A percentile compares a stretch with the other conserved stretches of the same genome.
These are phyloP conservation scores for Mareca strepera DNA, from an alignment of 2,797 vertebrate species.

Conservation along the genomic window DNA sequence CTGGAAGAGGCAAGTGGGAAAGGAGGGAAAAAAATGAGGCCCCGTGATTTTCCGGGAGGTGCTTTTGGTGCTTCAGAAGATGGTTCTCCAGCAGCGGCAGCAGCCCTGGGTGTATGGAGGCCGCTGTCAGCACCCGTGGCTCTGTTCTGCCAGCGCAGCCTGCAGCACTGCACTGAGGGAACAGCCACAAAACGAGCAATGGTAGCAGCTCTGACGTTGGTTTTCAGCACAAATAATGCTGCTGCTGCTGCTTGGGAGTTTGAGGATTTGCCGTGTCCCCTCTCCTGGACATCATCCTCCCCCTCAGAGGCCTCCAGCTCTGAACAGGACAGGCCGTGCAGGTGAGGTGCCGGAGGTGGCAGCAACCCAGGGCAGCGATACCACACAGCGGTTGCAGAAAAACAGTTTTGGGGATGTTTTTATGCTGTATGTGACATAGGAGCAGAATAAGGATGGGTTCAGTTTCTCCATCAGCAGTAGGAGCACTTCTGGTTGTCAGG, in stretches of 20 bases:
- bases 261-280: not conserved
- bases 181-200: rapidly evolving
- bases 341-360: not conserved
- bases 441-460: not conserved
- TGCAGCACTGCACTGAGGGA: not conserved
- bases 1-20: not conserved
- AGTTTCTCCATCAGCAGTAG: not conserved
- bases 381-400: not conserved
- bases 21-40: not conserved
- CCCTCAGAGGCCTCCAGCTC: not conserved
- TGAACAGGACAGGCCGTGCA: not conserved
- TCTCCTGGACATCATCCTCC: not conserved
- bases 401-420: too few relatives aligned
- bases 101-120: not conserved
- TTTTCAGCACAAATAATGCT: not conserved
- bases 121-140: not conserved
- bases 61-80: not conserved
- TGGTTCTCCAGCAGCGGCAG: not conserved
- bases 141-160: not conserved
- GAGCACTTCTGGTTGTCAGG: not conserved
- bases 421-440: not conserved
- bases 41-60: not conserved
- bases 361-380: not conserved
- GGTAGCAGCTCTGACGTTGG: rapidly evolving
- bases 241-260: not conserved